Base-by-base conservation (phyloP, 2,113 vertebrate genomes). In the Etia nguti region DNA sequence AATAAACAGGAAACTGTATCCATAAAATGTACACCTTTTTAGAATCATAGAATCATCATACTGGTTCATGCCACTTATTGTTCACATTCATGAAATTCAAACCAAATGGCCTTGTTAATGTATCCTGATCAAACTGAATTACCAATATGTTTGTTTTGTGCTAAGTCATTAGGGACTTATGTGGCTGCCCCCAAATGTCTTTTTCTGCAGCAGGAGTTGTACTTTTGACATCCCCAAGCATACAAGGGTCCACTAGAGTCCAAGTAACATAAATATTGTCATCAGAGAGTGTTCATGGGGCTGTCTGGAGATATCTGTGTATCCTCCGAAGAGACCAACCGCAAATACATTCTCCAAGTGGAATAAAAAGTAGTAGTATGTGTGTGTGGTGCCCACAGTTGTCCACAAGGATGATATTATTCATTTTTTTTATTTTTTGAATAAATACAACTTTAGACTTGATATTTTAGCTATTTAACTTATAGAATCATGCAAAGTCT, bases 251-350 rank as follows among this genome's bases (percentile, higher is more conserved):
- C 18, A 52, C 46, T 0, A 50, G 18, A 77, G 26, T 73, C 68
- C 15, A 46, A 73, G 68, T 73, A 46, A 48, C 41, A 43, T n/a
- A 77, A n/a, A 34, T 77, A 52, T n/a, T 52, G 73, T 52, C 26
- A 52, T 77, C 46, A 52, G 26, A 34, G 46, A n/a, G 26, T 8
- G 4, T 13, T 13, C 26, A 9, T 13, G n/a, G 1, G 18, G 10
- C 18, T 52, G 46, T 52, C 9, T 29, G 70, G 10, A 75, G 43
- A 29, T 18, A 22, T 15, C 62, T 22, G 18, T 20, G 26, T 0
- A 77, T 50, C 70, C 70, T 75, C 70, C 4, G 0, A 77, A 50
- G 46, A 50, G 43, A 31, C 43, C 0, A 50, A 34, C 10, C 29
- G 26, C 8, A 50, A 50, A 31, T 20, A 20, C 16, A 20, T 31